phyloP scores from a whole-genome alignment of 2,797 vertebrate species.

The Myioborus melanocephalus region DNA sequence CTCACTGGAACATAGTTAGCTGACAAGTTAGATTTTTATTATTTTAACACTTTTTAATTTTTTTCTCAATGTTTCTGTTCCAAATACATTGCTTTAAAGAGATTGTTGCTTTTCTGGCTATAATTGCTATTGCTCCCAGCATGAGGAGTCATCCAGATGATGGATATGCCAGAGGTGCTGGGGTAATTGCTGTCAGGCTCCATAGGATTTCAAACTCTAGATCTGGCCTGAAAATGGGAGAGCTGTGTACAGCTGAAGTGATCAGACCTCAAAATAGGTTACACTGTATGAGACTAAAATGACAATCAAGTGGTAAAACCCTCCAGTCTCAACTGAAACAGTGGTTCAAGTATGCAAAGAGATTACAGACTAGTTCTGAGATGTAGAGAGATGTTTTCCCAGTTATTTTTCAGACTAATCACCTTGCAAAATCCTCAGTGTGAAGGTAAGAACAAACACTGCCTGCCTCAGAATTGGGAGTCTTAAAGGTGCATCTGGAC shows the following conservation, averaged over 20 bases:
- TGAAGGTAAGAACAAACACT: background rate
- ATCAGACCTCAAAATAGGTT: background rate
- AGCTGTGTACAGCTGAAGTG: background rate
- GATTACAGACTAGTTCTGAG: background rate
- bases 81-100: conserved; percentile 1
- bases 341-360: background rate
- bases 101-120: background rate
- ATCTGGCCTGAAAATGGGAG: background rate
- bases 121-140: conserved; percentile 27
- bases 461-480: background rate
- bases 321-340: background rate
- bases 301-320: background rate
- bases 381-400: background rate
- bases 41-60: background rate
- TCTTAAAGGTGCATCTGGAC: background rate
- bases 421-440: background rate
- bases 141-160: background rate
- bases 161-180: conserved; percentile 24
- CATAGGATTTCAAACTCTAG: background rate
- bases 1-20: background rate
- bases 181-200: conserved; percentile 24
- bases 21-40: conserved; percentile 3
- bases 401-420: background rate
- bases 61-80: background rate
- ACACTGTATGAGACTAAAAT: background rate